Base-by-base conservation (phyloP, 2,888 invertebrate species). In the Fragum whitleyi region DNA sequence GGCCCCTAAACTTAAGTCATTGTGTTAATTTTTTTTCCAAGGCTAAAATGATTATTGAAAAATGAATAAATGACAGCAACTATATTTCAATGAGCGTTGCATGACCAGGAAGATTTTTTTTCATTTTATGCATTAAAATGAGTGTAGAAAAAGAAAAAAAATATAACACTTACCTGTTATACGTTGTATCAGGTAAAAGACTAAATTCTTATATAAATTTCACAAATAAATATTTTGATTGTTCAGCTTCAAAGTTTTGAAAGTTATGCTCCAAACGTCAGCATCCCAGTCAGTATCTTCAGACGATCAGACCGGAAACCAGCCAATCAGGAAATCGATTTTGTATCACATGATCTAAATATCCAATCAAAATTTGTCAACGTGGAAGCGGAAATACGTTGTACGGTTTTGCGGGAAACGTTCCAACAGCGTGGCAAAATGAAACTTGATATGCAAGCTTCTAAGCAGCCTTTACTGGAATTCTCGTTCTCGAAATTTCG, bases 361-460 rank as follows among this genome's bases (percentile, higher is more conserved):
- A 57, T 9, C 87, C 83, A 87, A 87, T 87, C 61, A 80, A 75
- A 47, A 73, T 72, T 68, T 80, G 79, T 83, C 83, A 79, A 85
- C 87, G 87, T 87, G 87, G 85, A 83, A 78, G 77, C 78, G 81
- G 85, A 83, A 77, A 62, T 85, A 74, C 77, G 77, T 72, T 68
- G 78, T 55, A 39, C 47, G 51, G 67, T 65, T 72, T 77, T 77
- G 71, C 71, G 71, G 71, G 57, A 71, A 71, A 57, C n/a, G 42
- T 26, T 65, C 65, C 65, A 42, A 61, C 65, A 26, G 42, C 65
- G 65, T 65, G 65, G 65, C 65, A 42, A 57, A n/a, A 21, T 65
- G 65, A 36, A 65, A 65, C 28, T 42, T 65, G 65, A 65, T 65
- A 65, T 42, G 6, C 32, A 36, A 36, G 32, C 32, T n/a, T n/a